Evolutionary conservation across 2,113 vertebrate species (phyloP).

Genomic region (Peromyscus polionotus): DNA sequence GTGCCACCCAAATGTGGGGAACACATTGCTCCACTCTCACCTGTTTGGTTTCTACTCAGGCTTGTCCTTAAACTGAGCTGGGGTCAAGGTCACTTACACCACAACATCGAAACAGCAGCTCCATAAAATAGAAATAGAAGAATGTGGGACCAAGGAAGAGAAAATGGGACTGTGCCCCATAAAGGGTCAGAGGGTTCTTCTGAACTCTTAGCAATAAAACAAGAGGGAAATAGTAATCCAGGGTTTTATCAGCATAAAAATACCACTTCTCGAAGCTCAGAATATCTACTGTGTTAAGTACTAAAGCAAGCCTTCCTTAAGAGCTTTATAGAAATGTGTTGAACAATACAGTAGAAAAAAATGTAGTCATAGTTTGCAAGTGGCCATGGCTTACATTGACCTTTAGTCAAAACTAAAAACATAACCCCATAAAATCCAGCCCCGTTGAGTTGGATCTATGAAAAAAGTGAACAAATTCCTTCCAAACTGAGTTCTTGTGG

Average conservation of each 20-base stretch:
- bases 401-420: constrained; percentile 37
- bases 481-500: background rate
- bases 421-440: background rate
- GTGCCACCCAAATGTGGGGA: background rate
- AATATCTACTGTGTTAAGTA: constrained; percentile 32
- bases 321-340: constrained; percentile 16
- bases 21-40: background rate
- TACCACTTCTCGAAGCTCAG: background rate
- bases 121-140: constrained; percentile 39
- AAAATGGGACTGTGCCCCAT: background rate
- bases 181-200: background rate
- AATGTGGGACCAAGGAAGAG: background rate
- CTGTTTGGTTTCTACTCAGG: constrained; percentile 21
- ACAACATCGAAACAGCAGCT: background rate
- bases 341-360: background rate
- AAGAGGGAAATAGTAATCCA: background rate
- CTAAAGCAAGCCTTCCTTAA: background rate
- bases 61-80: constrained; percentile 6
- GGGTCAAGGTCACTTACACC: background rate
- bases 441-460: background rate
- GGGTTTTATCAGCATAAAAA: constrained; percentile 44
- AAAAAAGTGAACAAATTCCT: constrained; percentile 50
- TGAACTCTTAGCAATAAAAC: constrained; percentile 3
- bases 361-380: background rate
- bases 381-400: constrained; percentile 28